Percentiles rank a stretch among this genome's conserved stretches.
These are phyloP conservation scores for Apamea anceps DNA, from an alignment of 2,888 invertebrate genomes.

Conservation along the genomic window DNA sequence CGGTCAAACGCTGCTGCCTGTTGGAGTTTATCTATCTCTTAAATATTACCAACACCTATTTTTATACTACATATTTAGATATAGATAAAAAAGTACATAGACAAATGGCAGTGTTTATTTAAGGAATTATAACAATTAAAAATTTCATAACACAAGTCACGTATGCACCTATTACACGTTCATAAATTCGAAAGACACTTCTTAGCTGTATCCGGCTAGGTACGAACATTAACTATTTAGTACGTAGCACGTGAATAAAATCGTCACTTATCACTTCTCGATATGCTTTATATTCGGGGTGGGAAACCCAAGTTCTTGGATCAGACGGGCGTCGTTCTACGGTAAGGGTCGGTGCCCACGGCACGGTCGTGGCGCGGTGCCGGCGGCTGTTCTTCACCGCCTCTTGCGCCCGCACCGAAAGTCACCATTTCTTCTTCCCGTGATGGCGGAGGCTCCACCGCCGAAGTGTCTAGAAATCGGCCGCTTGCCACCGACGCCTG, in stretches of 20 bases:
- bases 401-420: constrained; percentile 91
- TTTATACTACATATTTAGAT: not conserved
- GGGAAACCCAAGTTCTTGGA: constrained; percentile 75
- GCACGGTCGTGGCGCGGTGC: constrained; percentile 84
- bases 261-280: constrained; percentile 87
- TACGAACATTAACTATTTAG: constrained; percentile 74
- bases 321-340: constrained; percentile 91
- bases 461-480: constrained; percentile 92
- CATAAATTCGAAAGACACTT: constrained; percentile 87
- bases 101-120: constrained; percentile 90
- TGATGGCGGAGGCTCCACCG: constrained; percentile 91
- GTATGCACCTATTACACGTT: constrained; percentile 77
- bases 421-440: constrained; percentile 93
- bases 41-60: not conserved
- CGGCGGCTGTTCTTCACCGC: constrained; percentile 75
- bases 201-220: constrained; percentile 74
- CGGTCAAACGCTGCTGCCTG: not conserved
- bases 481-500: constrained; percentile 92
- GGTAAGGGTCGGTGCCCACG: constrained; percentile 89
- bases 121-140: constrained; percentile 88
- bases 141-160: constrained; percentile 83
- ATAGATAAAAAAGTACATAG: constrained; percentile 64
- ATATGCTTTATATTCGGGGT: constrained; percentile 86
- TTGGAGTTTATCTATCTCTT: not conserved
- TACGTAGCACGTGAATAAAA: constrained; percentile 79